A percentile compares a stretch with the other conserved stretches of the same genome.
phyloP scores from a whole-genome alignment of 64 coral and sea anemone genomes.

The Hydrozoanthus tunicans region DNA sequence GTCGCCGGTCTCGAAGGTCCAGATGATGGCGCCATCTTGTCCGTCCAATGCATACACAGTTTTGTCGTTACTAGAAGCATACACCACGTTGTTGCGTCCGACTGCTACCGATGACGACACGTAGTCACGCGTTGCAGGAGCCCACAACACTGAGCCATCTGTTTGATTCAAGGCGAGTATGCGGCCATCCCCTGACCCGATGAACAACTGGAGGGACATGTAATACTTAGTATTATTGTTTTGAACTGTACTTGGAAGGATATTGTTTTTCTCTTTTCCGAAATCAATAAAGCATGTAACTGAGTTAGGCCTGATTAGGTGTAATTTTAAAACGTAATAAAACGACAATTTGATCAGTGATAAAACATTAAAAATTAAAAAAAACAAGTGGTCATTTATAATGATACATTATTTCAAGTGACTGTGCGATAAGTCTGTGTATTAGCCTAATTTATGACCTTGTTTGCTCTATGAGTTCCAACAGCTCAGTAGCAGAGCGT shows the following conservation, averaged over 20 bases:
- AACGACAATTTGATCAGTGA: no score
- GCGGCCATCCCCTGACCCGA: conserved; percentile 84
- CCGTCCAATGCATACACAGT: conserved; percentile 75
- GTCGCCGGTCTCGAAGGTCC: conserved; percentile 82
- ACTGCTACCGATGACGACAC: conserved; percentile 63
- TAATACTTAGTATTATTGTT: not conserved
- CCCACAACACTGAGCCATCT: conserved; percentile 63
- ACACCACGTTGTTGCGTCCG: conserved; percentile 67
- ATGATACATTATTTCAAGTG: no score
- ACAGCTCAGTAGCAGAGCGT: no score
- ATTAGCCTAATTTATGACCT: no score
- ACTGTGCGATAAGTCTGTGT: no score
- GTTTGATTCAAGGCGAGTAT: conserved; percentile 75
- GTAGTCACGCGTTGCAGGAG: conserved; percentile 81
- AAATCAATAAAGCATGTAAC: no score
- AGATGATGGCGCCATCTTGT: conserved; percentile 70
- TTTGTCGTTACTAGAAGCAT: conserved; percentile 77
- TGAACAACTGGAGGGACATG: conserved; percentile 56
- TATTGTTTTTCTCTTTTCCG: not conserved
- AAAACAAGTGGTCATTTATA: no score
- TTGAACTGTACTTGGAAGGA: not conserved
- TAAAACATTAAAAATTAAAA: no score
- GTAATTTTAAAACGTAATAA: no score
- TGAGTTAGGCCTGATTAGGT: no score
- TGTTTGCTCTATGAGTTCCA: no score